A percentile compares a stretch with the other conserved stretches of the same genome.
These are phyloP conservation scores for Uropetala carovei DNA, from an alignment of 2,888 invertebrate species.

Conservation along the genomic window DNA sequence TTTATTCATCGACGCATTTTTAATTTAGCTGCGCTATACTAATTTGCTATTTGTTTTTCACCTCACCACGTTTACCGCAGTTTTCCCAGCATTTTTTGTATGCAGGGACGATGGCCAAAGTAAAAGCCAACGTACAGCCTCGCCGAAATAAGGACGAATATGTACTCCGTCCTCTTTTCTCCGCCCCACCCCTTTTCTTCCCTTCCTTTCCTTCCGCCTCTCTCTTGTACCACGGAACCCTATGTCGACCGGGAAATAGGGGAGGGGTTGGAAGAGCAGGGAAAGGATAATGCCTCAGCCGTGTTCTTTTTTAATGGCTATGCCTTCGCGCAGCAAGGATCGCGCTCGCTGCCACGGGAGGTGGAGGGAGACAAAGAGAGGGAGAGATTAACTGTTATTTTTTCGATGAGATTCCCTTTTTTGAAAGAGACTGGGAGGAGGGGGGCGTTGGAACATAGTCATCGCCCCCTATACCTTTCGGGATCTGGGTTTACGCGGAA, in stretches of 20 bases:
- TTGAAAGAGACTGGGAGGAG: background rate
- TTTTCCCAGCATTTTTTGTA: too few relatives aligned
- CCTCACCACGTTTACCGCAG: too few relatives aligned
- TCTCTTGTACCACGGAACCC: too few relatives aligned
- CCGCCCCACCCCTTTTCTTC: too few relatives aligned
- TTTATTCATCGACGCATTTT: too few relatives aligned
- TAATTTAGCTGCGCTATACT: too few relatives aligned
- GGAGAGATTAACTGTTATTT: conserved; percentile 15
- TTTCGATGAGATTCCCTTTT: conserved; percentile 24
- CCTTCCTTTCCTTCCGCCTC: too few relatives aligned
- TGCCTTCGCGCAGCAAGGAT: conserved; percentile 19
- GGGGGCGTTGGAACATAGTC: background rate
- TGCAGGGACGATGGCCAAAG: background rate
- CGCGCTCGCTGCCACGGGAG: background rate
- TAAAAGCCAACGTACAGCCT: background rate
- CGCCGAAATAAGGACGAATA: background rate
- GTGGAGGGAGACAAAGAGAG: background rate
- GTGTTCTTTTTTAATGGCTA: conserved; percentile 24
- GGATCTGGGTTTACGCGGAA: background rate
- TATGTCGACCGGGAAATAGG: too few relatives aligned
- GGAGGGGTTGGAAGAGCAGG: too few relatives aligned
- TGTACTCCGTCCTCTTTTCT: background rate
- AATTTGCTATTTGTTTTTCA: too few relatives aligned
- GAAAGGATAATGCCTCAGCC: background rate
- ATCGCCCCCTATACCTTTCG: background rate